Conservation (phyloP, 2,797 vertebrate species). For the Ambastaia sidthimunki region DNA sequence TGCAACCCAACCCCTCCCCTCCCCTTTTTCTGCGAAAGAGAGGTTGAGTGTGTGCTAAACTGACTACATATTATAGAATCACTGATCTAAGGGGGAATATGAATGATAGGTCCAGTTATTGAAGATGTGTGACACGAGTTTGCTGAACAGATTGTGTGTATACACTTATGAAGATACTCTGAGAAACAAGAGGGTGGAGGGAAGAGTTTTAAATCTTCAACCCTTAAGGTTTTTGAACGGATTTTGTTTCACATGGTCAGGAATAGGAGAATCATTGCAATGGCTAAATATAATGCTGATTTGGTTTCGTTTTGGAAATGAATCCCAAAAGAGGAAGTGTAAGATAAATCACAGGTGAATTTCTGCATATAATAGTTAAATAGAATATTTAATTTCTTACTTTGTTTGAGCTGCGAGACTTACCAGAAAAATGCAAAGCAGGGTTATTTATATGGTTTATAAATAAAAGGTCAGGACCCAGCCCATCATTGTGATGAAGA, state of each 20-base stretch:
- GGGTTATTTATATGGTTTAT: neutral
- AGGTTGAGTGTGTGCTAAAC: constrained; percentile 29
- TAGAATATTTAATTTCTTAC: neutral
- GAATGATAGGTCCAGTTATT: constrained; percentile 8
- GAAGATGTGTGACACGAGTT: constrained; percentile 2
- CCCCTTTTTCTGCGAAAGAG: constrained; percentile 46
- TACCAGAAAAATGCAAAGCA: neutral
- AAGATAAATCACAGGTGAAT: too few relatives aligned
- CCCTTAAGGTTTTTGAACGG: too few relatives aligned
- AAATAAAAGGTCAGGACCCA: neutral
- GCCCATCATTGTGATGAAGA: constrained; percentile 1
- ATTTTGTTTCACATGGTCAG: too few relatives aligned
- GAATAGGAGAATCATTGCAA: neutral
- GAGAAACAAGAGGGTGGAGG: neutral
- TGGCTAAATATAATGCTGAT: neutral
- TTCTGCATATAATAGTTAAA: neutral
- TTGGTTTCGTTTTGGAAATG: neutral
- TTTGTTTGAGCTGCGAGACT: neutral
- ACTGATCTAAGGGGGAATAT: neutral
- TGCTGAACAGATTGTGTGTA: too few relatives aligned
- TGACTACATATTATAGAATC: constrained; percentile 44
- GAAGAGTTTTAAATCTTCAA: neutral
- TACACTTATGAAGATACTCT: neutral
- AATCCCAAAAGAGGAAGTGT: neutral
- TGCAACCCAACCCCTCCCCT: constrained; percentile 49